phyloP scores from a whole-genome alignment of 1,140 invertebrate genomes.

The Leguminivora glycinivorella region DNA sequence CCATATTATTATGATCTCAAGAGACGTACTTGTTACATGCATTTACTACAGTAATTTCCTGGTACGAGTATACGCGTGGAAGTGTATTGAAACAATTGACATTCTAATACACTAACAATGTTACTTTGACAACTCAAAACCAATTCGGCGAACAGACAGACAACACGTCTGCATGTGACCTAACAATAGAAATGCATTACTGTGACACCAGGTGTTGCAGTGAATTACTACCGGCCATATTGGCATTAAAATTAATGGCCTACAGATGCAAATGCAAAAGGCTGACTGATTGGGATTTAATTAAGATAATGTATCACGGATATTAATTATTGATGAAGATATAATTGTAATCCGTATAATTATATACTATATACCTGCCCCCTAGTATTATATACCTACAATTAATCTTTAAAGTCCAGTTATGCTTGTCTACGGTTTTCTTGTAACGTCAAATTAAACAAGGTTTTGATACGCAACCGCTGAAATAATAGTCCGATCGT shows the following conservation, averaged over 20 bases:
- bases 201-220: constrained; percentile 41
- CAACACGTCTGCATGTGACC: neutral
- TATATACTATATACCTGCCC: neutral
- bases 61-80: too few species aligned
- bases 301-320: constrained; percentile 20
- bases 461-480: too few species aligned
- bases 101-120: neutral
- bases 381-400: too few species aligned
- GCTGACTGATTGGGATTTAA: constrained; percentile 25
- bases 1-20: too few species aligned
- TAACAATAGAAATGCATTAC: constrained; percentile 39
- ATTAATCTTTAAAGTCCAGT: too few species aligned
- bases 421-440: too few species aligned
- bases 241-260: constrained; percentile 39
- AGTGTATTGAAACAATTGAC: neutral
- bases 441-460: too few species aligned
- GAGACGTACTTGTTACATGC: too few species aligned
- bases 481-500: too few species aligned
- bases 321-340: constrained; percentile 20
- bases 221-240: constrained; percentile 35
- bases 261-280: constrained; percentile 28
- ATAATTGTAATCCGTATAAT: neutral
- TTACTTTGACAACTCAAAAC: neutral
- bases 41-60: too few species aligned
- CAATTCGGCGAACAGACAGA: constrained; percentile 2